phyloP scores from a whole-genome alignment of 2,113 vertebrate genomes.

The Seriola rivoliana region DNA sequence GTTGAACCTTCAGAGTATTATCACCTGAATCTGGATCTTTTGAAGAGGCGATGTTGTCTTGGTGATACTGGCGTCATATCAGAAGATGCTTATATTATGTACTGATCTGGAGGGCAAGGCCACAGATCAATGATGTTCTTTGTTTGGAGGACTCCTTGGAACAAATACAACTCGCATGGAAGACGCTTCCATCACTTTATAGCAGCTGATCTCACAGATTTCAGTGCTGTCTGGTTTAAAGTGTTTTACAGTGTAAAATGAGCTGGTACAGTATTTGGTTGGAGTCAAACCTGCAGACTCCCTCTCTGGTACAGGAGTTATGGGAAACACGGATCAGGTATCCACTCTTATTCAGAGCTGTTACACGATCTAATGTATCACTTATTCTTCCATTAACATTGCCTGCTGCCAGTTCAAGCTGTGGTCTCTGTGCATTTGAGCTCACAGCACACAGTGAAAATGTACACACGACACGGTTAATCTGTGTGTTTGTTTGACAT shows the following conservation, averaged over 20 bases:
- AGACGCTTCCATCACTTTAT: not conserved
- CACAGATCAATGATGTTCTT: too few species aligned
- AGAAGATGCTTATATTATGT: not conserved
- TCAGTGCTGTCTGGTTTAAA: not conserved
- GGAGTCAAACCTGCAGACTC: slow-evolving; percentile 20
- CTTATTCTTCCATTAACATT: slow-evolving; percentile 41
- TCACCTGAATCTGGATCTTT: not conserved
- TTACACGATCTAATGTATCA: slow-evolving; percentile 57
- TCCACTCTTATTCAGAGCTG: slow-evolving; percentile 42
- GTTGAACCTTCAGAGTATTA: not conserved
- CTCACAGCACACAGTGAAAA: slow-evolving; percentile 4
- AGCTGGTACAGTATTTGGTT: not conserved
- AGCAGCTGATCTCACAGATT: slow-evolving; percentile 13
- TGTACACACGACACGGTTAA: not conserved
- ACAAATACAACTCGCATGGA: not conserved
- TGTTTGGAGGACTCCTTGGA: not conserved
- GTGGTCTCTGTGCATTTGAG: slow-evolving; percentile 23
- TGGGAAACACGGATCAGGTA: slow-evolving; percentile 49
- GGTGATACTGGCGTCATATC: not conserved
- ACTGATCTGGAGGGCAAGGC: too few species aligned
- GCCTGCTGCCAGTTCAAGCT: slow-evolving; percentile 31
- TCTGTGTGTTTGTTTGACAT: slow-evolving; percentile 1
- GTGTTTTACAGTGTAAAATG: slow-evolving; percentile 24
- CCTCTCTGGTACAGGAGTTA: slow-evolving; percentile 4
- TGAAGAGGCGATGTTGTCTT: too few species aligned